A percentile compares a stretch with the other conserved stretches of the same genome.
Evolutionary conservation across 2,113 vertebrate species (phyloP).

Genomic region (Halcyon malimbica): DNA sequence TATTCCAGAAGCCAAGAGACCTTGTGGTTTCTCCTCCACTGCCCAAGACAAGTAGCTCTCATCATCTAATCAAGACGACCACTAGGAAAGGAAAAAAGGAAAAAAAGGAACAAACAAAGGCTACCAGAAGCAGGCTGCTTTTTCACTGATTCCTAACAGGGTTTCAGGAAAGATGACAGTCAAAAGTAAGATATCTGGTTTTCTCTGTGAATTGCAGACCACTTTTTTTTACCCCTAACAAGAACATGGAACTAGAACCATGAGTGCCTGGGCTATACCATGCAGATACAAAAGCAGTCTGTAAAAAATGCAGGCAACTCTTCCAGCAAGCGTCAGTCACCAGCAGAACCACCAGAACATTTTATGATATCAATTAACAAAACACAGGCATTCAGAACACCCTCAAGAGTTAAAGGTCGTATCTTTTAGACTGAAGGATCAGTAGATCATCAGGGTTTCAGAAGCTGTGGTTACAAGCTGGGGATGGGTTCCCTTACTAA

Average conservation of each 20-base stretch:
- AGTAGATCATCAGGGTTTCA: not conserved
- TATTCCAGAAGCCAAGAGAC: not conserved
- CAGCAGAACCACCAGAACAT: not conserved
- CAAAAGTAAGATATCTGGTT: not conserved
- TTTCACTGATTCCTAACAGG: not conserved
- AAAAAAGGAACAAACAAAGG: not conserved
- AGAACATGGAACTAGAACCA: not conserved
- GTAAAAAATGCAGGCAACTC: not conserved
- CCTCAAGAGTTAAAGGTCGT: not conserved
- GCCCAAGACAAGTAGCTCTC: not conserved
- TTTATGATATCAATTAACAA: not conserved
- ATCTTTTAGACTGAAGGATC: not conserved
- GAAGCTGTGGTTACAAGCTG: not conserved
- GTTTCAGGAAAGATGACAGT: not conserved
- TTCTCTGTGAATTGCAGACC: not conserved
- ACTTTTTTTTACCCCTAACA: not conserved
- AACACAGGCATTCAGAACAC: not conserved
- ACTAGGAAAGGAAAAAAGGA: not conserved
- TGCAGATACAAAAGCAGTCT: not conserved
- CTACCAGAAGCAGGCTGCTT: not conserved
- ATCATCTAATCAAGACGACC: not conserved
- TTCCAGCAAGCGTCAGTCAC: not conserved
- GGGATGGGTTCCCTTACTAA: not conserved
- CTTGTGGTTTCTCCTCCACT: not conserved
- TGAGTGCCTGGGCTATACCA: accelerated